Evolutionary conservation across 2,113 vertebrate species (phyloP).

Genomic region (Aix galericulata): DNA sequence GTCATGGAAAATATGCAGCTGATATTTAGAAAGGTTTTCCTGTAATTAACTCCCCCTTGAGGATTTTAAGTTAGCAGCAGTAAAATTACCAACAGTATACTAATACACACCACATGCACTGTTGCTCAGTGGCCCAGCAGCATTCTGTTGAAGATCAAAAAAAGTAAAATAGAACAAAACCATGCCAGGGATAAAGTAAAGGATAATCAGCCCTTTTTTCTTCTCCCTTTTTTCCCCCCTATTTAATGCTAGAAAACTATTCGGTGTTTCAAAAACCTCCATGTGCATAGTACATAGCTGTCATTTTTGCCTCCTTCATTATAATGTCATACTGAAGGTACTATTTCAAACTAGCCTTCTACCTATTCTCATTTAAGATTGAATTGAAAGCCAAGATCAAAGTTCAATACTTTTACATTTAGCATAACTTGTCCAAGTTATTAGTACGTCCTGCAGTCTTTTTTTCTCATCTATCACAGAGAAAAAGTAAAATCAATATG

Average conservation of each 20-base stretch:
- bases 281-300: not conserved
- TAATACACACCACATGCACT: conserved; percentile 97
- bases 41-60: conserved; percentile 99
- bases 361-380: not conserved
- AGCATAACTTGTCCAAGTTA: not conserved
- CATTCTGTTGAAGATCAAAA: conserved; percentile 69
- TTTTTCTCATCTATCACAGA: not conserved
- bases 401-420: not conserved
- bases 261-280: conserved; percentile 7
- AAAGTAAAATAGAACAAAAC: conserved; percentile 66
- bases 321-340: not conserved
- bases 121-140: conserved; percentile 75
- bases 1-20: conserved; percentile 95
- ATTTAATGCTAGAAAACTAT: conserved; percentile 36
- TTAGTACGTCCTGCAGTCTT: not conserved
- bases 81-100: conserved; percentile 98
- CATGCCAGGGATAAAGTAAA: conserved; percentile 68
- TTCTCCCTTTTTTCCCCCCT: not conserved
- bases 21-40: conserved; percentile 99
- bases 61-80: conserved; percentile 98
- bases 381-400: not conserved
- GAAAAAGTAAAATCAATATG: not conserved
- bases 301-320: not conserved
- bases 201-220: conserved; percentile 43
- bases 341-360: not conserved